Evolutionary conservation across 2,113 vertebrate genomes (phyloP).

Genomic region (Pterophyllum scalare): DNA sequence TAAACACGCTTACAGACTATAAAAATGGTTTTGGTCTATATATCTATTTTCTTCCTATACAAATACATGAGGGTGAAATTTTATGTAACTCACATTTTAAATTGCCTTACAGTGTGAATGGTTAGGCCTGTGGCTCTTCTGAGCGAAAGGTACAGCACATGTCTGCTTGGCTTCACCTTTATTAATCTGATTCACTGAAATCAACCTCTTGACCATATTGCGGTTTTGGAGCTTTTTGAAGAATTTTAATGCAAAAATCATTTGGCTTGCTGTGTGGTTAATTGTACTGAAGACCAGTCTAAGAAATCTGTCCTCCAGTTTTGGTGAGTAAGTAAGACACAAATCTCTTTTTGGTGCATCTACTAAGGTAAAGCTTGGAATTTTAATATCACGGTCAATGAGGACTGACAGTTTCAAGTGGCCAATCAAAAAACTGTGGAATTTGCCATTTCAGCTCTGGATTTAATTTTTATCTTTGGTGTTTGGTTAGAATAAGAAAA

Average conservation of each 20-base stretch:
- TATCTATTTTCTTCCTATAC: not conserved
- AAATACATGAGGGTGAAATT: not conserved
- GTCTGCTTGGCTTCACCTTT: not conserved
- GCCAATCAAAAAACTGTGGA: not conserved
- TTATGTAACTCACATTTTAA: not conserved
- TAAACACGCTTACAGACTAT: accelerated
- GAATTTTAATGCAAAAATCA: not conserved
- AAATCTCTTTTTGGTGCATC: not conserved
- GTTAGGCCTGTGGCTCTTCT: not conserved
- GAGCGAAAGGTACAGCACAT: not conserved
- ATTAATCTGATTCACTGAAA: not conserved
- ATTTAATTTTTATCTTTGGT: not conserved
- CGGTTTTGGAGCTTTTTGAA: not conserved
- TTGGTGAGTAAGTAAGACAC: not conserved
- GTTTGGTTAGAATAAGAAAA: not conserved
- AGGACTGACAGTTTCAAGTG: not conserved
- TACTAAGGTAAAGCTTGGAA: not conserved
- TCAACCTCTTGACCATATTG: not conserved
- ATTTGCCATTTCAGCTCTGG: not conserved
- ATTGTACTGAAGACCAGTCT: not conserved
- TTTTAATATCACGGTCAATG: not conserved
- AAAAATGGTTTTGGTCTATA: accelerated
- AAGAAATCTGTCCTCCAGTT: not conserved
- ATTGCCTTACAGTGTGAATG: accelerated
- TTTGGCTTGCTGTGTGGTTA: accelerated